These are phyloP conservation scores for Eulacestoma nigropectus DNA, from an alignment of 2,113 vertebrate species.

Conservation along the genomic window DNA sequence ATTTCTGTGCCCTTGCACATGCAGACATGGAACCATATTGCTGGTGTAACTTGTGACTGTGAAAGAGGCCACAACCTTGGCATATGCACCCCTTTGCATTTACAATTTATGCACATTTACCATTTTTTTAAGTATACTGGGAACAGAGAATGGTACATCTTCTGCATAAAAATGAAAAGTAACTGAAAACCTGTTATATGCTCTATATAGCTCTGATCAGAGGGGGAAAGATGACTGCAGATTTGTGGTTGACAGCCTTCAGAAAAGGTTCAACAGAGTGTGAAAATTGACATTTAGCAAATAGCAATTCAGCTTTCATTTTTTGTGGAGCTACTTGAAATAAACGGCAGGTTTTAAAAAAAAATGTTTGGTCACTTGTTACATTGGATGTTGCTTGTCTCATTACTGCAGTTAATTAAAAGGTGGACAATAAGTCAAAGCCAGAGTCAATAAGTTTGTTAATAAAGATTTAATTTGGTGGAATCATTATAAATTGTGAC, in stretches of 20 bases:
- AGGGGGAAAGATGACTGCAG: neutral
- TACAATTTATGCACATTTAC: neutral
- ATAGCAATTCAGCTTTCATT: neutral
- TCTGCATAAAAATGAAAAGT: slow-evolving; percentile 20
- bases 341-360: slow-evolving; percentile 20
- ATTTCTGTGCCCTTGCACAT: neutral
- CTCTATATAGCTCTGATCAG: slow-evolving; percentile 3
- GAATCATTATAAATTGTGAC: slow-evolving; percentile 47
- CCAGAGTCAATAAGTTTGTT: slow-evolving; percentile 37
- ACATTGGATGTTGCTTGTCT: slow-evolving; percentile 27
- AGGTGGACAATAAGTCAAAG: slow-evolving; percentile 3
- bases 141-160: neutral
- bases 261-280: slow-evolving; percentile 52
- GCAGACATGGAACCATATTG: neutral
- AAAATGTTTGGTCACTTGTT: slow-evolving; percentile 13
- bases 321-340: neutral
- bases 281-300: slow-evolving; percentile 57
- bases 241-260: slow-evolving; percentile 33
- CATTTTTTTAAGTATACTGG: neutral
- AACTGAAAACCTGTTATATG: neutral
- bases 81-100: neutral
- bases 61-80: neutral
- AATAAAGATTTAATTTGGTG: slow-evolving; percentile 47
- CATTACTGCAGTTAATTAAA: slow-evolving; percentile 63
- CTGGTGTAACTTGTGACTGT: neutral